Evolutionary conservation across 2,888 invertebrate species (phyloP), one percentile per base, ranked within the genome.

Genomic region (Oscheius sp.): DNA sequence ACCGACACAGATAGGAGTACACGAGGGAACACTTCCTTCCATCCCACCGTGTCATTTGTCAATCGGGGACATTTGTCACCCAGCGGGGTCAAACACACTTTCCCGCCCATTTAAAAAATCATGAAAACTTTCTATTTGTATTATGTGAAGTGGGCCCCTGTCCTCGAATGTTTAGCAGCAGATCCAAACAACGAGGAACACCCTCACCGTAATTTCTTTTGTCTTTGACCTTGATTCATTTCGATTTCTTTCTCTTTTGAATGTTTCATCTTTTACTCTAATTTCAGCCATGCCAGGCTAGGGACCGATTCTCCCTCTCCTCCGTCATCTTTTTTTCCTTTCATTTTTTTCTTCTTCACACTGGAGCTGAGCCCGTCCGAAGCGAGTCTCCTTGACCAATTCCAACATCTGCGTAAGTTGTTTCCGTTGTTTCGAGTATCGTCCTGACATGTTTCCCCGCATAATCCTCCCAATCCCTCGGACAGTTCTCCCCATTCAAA

Each of bases 341-440:
- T 7, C 29, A 7, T 21, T 46, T 27, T 21, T 35, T n/a, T 18
- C 35, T 46, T 27, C 7, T 35, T n/a, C 41, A 61, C n/a, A 12
- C 61, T 61, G 61, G 61, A 61, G 61, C 43, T 43, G 21, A 45
- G 43, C 21, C 2, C 12, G n/a, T 3, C 9, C 61, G 61, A 61
- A 43, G 61, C 29, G 25, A 35, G 13, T 13, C 61, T 61, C 45
- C 61, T 61, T 41, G 61, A 61, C 61, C 41, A 41, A 7, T 25
- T 61, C n/a, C 43, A 61, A n/a, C 29, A 43, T 43, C 43, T 61
- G 43, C 41, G 61, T 61, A 41, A 61, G 61, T 61, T n/a, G 21
- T 18, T 35, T 9, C 35, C 35, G 35, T 35, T 35, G 35, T 49
- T 13, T 5, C 13, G 3, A 13, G 3, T 21, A 49, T 49, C 49